Conservation (phyloP, 2,888 invertebrate species). For the Cybosia mesomella region DNA sequence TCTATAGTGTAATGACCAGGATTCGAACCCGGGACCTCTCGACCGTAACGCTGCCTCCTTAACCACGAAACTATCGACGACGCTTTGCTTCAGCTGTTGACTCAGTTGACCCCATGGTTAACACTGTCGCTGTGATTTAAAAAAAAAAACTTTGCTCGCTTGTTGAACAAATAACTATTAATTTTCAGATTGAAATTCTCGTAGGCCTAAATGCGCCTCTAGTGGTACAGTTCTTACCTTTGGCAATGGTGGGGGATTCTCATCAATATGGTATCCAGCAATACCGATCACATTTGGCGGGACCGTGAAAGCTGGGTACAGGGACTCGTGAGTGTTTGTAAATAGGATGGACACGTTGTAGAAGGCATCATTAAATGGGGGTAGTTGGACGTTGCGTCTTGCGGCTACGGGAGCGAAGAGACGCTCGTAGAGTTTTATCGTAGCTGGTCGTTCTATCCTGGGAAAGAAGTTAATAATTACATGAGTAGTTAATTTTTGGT, state of each 20-base stretch:
- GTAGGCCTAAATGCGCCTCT: no score
- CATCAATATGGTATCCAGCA: constrained; percentile 70
- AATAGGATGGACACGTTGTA: constrained; percentile 65
- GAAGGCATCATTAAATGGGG: constrained; percentile 53
- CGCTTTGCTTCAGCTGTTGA: no score
- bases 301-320: constrained; percentile 53
- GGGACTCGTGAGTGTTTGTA: constrained; percentile 66
- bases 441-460: constrained; percentile 48
- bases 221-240: constrained; percentile 55
- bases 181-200: no score
- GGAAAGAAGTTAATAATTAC: not conserved
- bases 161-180: no score
- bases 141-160: no score
- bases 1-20: no score
- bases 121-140: no score
- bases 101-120: no score
- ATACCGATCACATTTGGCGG: constrained; percentile 70
- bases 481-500: no score
- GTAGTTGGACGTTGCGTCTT: constrained; percentile 57
- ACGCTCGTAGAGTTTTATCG: constrained; percentile 46
- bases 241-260: constrained; percentile 59
- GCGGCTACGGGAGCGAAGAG: constrained; percentile 58
- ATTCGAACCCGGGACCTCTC: no score
- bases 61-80: no score
- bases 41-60: no score